A percentile compares a stretch with the other conserved stretches of the same genome.
Conservation (phyloP, 2,888 invertebrate genomes). For the Ochropleura plecta region DNA sequence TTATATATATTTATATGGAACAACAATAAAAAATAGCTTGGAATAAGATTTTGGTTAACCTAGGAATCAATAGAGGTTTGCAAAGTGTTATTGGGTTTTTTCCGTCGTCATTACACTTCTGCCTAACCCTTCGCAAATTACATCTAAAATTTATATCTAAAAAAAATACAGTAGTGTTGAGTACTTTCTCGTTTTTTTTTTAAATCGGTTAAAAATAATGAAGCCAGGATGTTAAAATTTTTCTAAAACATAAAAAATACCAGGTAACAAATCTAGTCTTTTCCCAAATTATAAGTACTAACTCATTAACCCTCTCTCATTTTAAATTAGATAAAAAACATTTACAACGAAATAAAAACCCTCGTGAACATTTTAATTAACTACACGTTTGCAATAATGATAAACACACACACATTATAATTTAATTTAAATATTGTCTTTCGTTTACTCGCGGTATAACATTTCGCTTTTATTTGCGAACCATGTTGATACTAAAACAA, state of each 20-base stretch:
- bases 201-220: too few relatives aligned
- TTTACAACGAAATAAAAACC: not conserved
- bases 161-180: too few relatives aligned
- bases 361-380: conserved; percentile 8
- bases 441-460: conserved; percentile 2
- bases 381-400: conserved; percentile 8
- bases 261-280: too few relatives aligned
- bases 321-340: not conserved
- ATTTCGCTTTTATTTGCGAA: conserved; percentile 9
- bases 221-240: too few relatives aligned
- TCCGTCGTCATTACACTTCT: too few relatives aligned
- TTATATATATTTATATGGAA: too few relatives aligned
- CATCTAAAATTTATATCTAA: not conserved
- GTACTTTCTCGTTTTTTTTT: too few relatives aligned
- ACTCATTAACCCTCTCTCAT: not conserved
- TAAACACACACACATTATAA: conserved; percentile 18
- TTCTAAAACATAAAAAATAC: too few relatives aligned
- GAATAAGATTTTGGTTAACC: not conserved
- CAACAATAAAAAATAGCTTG: too few relatives aligned
- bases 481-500: conserved; percentile 14
- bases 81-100: not conserved
- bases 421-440: conserved; percentile 27
- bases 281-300: not conserved
- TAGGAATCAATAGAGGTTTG: not conserved
- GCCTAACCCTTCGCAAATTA: too few relatives aligned